A percentile compares a stretch with the other conserved stretches of the same genome.
Evolutionary conservation across 2,888 invertebrate genomes (phyloP).

Genomic region (Anticlea derivata): DNA sequence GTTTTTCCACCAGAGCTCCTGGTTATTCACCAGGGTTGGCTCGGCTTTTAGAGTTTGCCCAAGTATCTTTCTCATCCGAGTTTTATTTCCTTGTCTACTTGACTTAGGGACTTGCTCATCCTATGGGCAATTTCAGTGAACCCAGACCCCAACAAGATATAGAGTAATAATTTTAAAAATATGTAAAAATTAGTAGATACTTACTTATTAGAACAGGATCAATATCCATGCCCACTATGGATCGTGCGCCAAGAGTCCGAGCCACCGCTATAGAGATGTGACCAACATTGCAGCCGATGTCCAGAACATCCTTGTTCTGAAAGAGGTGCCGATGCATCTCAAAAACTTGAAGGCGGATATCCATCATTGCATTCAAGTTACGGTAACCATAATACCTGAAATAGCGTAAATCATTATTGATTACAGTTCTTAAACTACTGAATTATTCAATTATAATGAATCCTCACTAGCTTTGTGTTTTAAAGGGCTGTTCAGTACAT

Average conservation of each 20-base stretch:
- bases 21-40: too few relatives aligned
- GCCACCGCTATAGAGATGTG: constrained; percentile 96
- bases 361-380: constrained; percentile 91
- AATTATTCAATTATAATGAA: too few relatives aligned
- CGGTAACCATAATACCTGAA: constrained; percentile 97
- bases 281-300: constrained; percentile 99
- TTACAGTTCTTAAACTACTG: too few relatives aligned
- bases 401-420: constrained; percentile 15
- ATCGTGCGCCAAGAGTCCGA: constrained; percentile 91
- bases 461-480: not conserved
- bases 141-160: too few relatives aligned
- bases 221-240: constrained; percentile 97
- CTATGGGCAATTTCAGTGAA: too few relatives aligned
- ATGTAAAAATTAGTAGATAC: constrained; percentile 26
- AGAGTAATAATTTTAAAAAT: too few relatives aligned
- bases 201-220: constrained; percentile 91
- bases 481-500: too few relatives aligned
- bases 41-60: too few relatives aligned
- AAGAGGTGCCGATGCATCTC: constrained; percentile 92
- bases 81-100: too few relatives aligned
- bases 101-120: too few relatives aligned
- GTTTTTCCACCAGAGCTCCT: too few relatives aligned
- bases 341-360: constrained; percentile 93
- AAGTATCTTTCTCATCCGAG: too few relatives aligned
- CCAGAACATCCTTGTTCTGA: constrained; percentile 94